phyloP scores from a whole-genome alignment of 2,797 vertebrate genomes.

The Ispidina lecontei region DNA sequence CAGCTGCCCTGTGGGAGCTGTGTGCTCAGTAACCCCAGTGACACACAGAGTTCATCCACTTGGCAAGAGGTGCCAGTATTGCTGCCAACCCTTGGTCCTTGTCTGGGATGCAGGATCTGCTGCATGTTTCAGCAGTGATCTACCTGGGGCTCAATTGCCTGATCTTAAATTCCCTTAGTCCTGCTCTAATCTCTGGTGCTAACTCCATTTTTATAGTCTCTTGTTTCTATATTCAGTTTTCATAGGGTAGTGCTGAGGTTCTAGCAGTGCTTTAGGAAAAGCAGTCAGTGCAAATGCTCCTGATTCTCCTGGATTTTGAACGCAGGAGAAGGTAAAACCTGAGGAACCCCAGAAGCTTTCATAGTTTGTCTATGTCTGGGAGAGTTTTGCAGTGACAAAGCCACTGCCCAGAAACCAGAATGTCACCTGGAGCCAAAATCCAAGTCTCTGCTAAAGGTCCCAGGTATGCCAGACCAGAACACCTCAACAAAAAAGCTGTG shows the following conservation, averaged over 20 bases:
- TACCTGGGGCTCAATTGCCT: conserved; percentile 26
- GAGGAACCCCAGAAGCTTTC: background rate
- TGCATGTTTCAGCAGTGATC: conserved; percentile 20
- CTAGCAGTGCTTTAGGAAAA: conserved; percentile 50
- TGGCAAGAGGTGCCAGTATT: background rate
- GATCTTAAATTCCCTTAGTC: conserved; percentile 37
- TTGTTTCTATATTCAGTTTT: conserved; percentile 67
- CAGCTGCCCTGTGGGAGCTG: background rate
- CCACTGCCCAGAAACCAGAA: background rate
- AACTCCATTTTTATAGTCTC: conserved; percentile 47
- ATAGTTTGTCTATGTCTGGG: background rate
- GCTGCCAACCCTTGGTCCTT: background rate
- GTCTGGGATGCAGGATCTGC: background rate
- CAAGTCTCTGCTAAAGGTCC: background rate
- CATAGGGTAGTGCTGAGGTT: conserved; percentile 59
- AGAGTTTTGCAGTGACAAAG: background rate
- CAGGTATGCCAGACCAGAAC: background rate
- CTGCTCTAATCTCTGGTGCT: conserved; percentile 42
- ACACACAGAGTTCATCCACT: conserved; percentile 1
- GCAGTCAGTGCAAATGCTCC: background rate
- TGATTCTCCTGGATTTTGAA: conserved; percentile 1
- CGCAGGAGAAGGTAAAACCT: background rate
- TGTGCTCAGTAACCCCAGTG: background rate
- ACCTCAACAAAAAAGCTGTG: background rate
- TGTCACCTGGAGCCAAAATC: background rate